Evolutionary conservation across 2,888 invertebrate species (phyloP), one percentile per base, ranked within the genome.

Genomic region (Drosophila recens): DNA sequence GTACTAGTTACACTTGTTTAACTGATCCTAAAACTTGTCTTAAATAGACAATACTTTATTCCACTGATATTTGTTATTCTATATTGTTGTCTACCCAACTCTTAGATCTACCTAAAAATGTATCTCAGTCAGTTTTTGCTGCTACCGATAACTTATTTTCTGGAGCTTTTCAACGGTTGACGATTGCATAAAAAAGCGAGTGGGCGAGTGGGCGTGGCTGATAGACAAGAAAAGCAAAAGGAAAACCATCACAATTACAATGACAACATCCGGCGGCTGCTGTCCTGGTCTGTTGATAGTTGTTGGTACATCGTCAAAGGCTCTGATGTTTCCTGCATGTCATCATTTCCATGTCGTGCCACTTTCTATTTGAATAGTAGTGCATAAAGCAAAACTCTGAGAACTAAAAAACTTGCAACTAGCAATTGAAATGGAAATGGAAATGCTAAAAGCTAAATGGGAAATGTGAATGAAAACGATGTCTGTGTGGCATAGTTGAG

Each of bases 291-390:
- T 53, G 23, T 36, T 13, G 43, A 17, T n/a, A 38, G 15, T 51
- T 38, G 30, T 42, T 49, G 53, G 20, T 36, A 36, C 56, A 45
- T 57, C 45, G 56, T 57, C 30, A 54, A 58, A 48, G 38, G 42
- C 36, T 52, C 42, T 75, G 57, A 65, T 30, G 63, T 63, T 71
- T 76, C 76, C 89, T 88, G 81, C 61, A 65, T 53, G 45, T 58
- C 61, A 75, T 61, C 13, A 58, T 48, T 65, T 61, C 40, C 75
- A 72, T 68, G 87, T 87, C 67, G 84, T 87, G 87, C 85, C 87
- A 87, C 67, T 84, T 87, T 68, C 57, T 54, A 33, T 43, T 27
- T 88, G 86, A 86, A 84, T 88, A 67, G 80, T n/a, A 11, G 80
- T n/a, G n/a, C 34, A 64, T 49, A 56, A 46, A 42, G 48, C 20